These are phyloP conservation scores for Ischnus inquisitorius DNA, from an alignment of 2,888 invertebrate species.

Conservation along the genomic window DNA sequence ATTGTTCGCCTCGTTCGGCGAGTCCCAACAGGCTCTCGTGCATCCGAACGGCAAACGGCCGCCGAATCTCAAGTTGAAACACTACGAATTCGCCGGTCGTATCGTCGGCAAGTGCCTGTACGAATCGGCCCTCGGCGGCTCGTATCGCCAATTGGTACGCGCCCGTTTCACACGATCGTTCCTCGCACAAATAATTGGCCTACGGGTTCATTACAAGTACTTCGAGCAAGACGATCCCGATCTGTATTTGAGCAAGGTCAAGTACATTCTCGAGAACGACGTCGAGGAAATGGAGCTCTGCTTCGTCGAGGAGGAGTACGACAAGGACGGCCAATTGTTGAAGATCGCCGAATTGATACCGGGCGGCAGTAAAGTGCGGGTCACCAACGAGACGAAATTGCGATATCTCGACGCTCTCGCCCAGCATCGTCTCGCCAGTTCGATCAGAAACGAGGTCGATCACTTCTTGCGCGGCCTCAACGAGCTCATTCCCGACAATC, in stretches of 20 bases:
- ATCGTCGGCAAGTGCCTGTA: slow-evolving; percentile 98
- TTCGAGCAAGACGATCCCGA: slow-evolving; percentile 99
- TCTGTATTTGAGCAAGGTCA: slow-evolving; percentile 96
- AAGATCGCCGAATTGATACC: slow-evolving; percentile 93
- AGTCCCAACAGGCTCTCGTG: slow-evolving; percentile 94
- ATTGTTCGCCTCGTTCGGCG: slow-evolving; percentile 94
- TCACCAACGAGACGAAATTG: slow-evolving; percentile 91
- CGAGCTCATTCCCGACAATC: slow-evolving; percentile 96
- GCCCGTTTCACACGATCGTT: slow-evolving; percentile 97
- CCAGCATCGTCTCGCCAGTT: slow-evolving; percentile 94
- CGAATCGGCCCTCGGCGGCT: slow-evolving; percentile 96
- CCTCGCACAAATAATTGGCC: slow-evolving; percentile 96
- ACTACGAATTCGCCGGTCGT: slow-evolving; percentile 97
- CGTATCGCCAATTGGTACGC: slow-evolving; percentile 95
- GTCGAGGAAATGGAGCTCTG: slow-evolving; percentile 94
- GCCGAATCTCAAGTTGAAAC: slow-evolving; percentile 92
- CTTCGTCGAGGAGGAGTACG: slow-evolving; percentile 96
- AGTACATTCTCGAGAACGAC: slow-evolving; percentile 96
- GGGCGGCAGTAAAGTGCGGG: slow-evolving; percentile 91
- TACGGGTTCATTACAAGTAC: slow-evolving; percentile 97
- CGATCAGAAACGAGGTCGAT: slow-evolving; percentile 93
- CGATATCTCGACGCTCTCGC: slow-evolving; percentile 96
- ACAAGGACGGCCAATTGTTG: slow-evolving; percentile 90
- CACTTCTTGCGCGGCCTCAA: slow-evolving; percentile 96
- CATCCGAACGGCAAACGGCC: slow-evolving; percentile 95